A percentile compares a stretch with the other conserved stretches of the same genome.
phyloP scores from a whole-genome alignment of 2,113 vertebrate genomes.

The Glaucidium brasilianum region DNA sequence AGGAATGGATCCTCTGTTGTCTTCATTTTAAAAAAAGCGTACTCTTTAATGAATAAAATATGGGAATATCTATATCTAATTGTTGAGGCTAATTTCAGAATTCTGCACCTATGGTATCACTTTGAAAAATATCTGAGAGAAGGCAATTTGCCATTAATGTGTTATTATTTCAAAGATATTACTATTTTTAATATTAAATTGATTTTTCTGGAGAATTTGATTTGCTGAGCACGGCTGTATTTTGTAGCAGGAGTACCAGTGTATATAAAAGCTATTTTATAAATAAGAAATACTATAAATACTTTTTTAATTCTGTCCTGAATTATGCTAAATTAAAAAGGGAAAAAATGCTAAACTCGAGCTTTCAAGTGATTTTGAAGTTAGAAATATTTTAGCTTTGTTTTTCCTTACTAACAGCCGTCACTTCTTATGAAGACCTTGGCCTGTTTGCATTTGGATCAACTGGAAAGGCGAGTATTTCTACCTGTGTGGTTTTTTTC shows the following conservation, averaged over 20 bases:
- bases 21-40: not conserved
- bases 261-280: not conserved
- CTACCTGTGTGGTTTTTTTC: not conserved
- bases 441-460: constrained; percentile 87
- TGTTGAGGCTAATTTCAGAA: not conserved
- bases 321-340: not conserved
- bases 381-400: not conserved
- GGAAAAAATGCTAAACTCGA: not conserved
- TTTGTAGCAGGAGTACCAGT: not conserved
- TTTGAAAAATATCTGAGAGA: not conserved
- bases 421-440: constrained; percentile 91
- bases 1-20: not conserved
- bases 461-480: constrained; percentile 83
- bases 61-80: rapidly evolving
- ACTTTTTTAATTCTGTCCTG: not conserved
- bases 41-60: not conserved
- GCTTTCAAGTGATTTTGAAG: not conserved
- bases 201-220: not conserved
- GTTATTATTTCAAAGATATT: not conserved
- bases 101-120: not conserved
- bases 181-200: not conserved
- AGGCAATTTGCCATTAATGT: not conserved
- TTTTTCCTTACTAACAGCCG: constrained; percentile 72
- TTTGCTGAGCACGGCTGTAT: not conserved
- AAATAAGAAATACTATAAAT: not conserved